phyloP scores from a whole-genome alignment of 2,113 vertebrate genomes.

The Sialia sialis region DNA sequence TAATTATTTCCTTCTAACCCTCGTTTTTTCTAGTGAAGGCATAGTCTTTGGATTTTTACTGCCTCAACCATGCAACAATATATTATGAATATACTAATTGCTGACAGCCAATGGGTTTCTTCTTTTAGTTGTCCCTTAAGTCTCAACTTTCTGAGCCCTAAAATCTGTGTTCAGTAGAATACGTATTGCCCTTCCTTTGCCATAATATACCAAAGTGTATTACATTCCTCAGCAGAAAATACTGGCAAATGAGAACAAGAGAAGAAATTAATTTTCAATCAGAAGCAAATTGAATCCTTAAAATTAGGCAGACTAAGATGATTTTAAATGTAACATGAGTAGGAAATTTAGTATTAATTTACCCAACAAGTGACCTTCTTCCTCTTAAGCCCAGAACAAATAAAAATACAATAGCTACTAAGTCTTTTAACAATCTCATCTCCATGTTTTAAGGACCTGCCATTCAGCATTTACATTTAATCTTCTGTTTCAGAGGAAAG shows the following conservation, averaged over 20 bases:
- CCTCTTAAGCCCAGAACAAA: not conserved
- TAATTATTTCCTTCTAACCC: not conserved
- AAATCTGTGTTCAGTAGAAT: not conserved
- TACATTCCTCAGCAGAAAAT: not conserved
- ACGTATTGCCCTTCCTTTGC: not conserved
- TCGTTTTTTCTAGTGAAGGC: not conserved
- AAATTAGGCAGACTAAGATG: not conserved
- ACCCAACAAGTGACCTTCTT: not conserved
- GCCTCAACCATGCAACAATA: not conserved
- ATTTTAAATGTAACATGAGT: not conserved
- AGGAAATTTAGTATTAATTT: not conserved
- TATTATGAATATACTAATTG: not conserved
- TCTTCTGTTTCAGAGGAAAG: not conserved
- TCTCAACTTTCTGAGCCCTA: not conserved
- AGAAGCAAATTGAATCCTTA: not conserved
- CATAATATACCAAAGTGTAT: not conserved
- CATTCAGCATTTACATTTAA: not conserved
- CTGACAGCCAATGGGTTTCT: not conserved
- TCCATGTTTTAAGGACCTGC: not conserved
- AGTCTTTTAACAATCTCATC: not conserved
- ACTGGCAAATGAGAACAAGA: not conserved
- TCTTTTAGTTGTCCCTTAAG: not conserved
- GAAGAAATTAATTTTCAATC: not conserved
- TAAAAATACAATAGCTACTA: not conserved
- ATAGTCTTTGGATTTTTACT: not conserved